Percentiles rank a stretch among this genome's conserved stretches.
phyloP scores from a whole-genome alignment of 2,888 invertebrate genomes.

The Drosophila melanosoma region DNA sequence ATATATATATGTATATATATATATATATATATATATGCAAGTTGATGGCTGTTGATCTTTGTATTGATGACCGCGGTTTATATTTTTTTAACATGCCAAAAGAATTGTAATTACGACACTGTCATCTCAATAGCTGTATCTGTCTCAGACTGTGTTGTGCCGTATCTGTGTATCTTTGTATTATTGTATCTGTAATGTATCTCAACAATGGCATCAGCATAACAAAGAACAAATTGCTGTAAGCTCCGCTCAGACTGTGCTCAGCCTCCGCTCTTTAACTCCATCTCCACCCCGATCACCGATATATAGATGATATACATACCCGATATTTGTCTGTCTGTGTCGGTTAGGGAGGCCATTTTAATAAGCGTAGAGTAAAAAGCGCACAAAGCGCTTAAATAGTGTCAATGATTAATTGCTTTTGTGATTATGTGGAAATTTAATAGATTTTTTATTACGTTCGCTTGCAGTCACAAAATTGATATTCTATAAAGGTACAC shows the following conservation, averaged over 20 bases:
- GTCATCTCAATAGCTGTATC: slow-evolving; percentile 53
- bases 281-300: slow-evolving; percentile 5
- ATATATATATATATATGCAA: not conserved
- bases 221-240: slow-evolving; percentile 73
- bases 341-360: slow-evolving; percentile 10
- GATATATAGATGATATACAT: not conserved
- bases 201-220: slow-evolving; percentile 75
- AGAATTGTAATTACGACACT: slow-evolving; percentile 76
- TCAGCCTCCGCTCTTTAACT: slow-evolving; percentile 6
- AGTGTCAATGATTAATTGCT: slow-evolving; percentile 78
- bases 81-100: slow-evolving; percentile 72
- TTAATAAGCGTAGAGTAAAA: slow-evolving; percentile 54
- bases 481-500: slow-evolving; percentile 77
- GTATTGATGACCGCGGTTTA: slow-evolving; percentile 71
- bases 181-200: slow-evolving; percentile 29
- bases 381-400: slow-evolving; percentile 60
- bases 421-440: slow-evolving; percentile 78
- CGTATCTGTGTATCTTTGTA: slow-evolving; percentile 17
- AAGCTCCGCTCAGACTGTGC: slow-evolving; percentile 50
- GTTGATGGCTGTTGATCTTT: slow-evolving; percentile 64
- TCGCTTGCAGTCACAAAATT: slow-evolving; percentile 58
- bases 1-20: slow-evolving; percentile 8
- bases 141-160: slow-evolving; percentile 1
- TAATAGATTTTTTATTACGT: slow-evolving; percentile 76
- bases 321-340: not conserved